phyloP scores from a whole-genome alignment of 2,113 vertebrate genomes.

The Pterocles burchelli region DNA sequence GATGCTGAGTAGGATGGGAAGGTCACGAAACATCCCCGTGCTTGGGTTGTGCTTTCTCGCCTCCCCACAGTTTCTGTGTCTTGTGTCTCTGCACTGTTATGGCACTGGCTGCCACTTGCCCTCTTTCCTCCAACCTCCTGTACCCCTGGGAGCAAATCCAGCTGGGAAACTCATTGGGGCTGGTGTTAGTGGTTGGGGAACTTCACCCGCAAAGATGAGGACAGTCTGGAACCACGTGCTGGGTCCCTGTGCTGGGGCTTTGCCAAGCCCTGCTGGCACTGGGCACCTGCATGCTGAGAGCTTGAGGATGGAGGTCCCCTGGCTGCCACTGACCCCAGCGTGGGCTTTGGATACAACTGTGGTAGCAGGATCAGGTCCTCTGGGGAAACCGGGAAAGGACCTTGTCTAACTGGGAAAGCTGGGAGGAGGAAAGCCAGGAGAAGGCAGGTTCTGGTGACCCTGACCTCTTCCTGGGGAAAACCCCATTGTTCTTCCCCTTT shows the following conservation, averaged over 20 bases:
- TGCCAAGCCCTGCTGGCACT: not conserved
- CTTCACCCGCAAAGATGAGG: not conserved
- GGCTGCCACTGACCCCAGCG: accelerated
- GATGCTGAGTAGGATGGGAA: not conserved
- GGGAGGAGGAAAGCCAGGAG: not conserved
- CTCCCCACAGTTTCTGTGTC: not conserved
- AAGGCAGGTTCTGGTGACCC: not conserved
- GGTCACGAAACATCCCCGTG: not conserved
- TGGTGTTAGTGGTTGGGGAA: not conserved
- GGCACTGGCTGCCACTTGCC: accelerated
- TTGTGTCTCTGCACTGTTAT: accelerated
- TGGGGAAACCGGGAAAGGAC: not conserved
- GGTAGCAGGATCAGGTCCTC: not conserved
- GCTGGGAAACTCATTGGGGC: not conserved
- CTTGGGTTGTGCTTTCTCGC: not conserved
- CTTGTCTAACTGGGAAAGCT: not conserved
- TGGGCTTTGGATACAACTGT: not conserved
- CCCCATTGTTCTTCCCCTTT: not conserved
- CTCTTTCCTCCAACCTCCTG: not conserved
- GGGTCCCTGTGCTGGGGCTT: not conserved
- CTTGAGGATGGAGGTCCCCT: not conserved
- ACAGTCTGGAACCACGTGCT: accelerated
- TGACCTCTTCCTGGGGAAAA: not conserved
- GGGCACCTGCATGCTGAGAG: accelerated
- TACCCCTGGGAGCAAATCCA: not conserved